Conservation (phyloP, 1,140 invertebrate species). For the Physella acuta region DNA sequence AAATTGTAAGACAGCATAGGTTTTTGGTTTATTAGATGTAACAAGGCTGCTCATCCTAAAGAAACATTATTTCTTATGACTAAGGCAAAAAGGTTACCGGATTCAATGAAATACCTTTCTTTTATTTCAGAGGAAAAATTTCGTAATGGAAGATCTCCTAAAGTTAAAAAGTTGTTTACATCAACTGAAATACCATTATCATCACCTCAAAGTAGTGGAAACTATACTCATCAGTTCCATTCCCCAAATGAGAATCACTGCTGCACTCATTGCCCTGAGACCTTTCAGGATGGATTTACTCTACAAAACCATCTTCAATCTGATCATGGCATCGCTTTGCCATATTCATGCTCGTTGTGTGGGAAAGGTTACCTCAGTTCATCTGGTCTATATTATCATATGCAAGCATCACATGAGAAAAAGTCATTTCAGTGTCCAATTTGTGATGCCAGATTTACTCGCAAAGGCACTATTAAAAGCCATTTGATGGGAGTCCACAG, state of each 20-base stretch:
- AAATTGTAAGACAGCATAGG: background rate
- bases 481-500: slow-evolving; percentile 12
- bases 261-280: slow-evolving; percentile 3
- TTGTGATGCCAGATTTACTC: slow-evolving; percentile 10
- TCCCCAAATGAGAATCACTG: background rate
- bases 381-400: slow-evolving; percentile 14
- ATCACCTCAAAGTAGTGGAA: too few relatives aligned
- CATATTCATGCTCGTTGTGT: background rate
- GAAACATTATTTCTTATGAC: too few relatives aligned
- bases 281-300: slow-evolving; percentile 5
- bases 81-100: too few relatives aligned
- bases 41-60: too few relatives aligned
- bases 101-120: background rate
- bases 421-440: slow-evolving; percentile 5
- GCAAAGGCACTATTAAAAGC: slow-evolving; percentile 11
- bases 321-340: background rate
- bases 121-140: background rate
- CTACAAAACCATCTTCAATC: slow-evolving; percentile 7
- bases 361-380: slow-evolving; percentile 2
- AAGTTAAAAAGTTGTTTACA: too few relatives aligned
- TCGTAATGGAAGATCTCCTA: too few relatives aligned
- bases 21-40: too few relatives aligned
- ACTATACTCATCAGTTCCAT: too few relatives aligned
- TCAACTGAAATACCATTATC: too few relatives aligned
- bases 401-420: slow-evolving; percentile 14